Percentiles rank a stretch among this genome's conserved stretches.
These are phyloP conservation scores for Branchellion lobata DNA, from an alignment of 2,888 invertebrate genomes.

Conservation along the genomic window DNA sequence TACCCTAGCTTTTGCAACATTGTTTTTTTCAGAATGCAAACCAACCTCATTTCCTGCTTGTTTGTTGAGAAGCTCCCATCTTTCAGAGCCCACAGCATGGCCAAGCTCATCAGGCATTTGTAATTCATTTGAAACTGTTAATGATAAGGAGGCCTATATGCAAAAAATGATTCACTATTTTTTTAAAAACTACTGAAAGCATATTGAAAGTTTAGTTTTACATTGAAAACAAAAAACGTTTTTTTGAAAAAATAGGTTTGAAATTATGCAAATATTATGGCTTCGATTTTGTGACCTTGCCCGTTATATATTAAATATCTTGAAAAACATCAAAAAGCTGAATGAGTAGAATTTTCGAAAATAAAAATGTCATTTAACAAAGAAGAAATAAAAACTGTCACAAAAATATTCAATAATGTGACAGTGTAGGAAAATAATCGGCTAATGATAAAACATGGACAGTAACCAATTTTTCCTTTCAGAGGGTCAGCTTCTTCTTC, in stretches of 20 bases:
- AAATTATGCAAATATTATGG: no score
- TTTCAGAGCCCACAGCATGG: conserved; percentile 88
- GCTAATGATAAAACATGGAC: no score
- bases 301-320: no score
- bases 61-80: conserved; percentile 81
- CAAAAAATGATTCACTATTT: not conserved
- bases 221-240: not conserved
- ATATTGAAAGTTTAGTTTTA: not conserved
- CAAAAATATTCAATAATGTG: no score
- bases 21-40: conserved; percentile 36
- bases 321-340: no score
- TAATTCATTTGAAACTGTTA: conserved; percentile 54
- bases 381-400: no score
- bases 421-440: no score
- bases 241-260: not conserved
- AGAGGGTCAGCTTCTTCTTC: conserved; percentile 17
- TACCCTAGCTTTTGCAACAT: not conserved
- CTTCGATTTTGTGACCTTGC: no score
- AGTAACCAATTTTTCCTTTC: conserved; percentile 31
- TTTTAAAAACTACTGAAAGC: not conserved
- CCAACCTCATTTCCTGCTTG: conserved; percentile 79
- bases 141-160: conserved; percentile 10
- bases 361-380: no score
- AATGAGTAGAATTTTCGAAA: no score
- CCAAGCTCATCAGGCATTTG: conserved; percentile 81